phyloP scores from a whole-genome alignment of 2,888 invertebrate species.

The Heliconius erato region DNA sequence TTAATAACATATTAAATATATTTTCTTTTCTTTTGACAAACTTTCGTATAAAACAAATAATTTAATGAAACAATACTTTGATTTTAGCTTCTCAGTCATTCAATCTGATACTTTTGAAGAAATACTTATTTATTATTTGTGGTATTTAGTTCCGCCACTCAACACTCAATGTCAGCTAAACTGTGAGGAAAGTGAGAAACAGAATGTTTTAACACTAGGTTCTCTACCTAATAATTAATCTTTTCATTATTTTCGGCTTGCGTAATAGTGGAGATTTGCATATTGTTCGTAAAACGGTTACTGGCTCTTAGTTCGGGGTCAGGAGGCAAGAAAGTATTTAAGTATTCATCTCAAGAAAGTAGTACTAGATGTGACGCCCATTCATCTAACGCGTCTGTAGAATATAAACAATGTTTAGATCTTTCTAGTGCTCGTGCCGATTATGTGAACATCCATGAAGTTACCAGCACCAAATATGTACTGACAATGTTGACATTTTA shows the following conservation, averaged over 20 bases:
- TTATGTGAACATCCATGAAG: background rate
- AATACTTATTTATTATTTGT: too few species aligned
- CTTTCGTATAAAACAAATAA: too few species aligned
- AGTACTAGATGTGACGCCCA: slow-evolving; percentile 35
- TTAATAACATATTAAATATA: too few species aligned
- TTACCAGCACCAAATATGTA: background rate
- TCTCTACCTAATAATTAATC: too few species aligned
- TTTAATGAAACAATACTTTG: too few species aligned
- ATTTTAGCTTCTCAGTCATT: too few species aligned
- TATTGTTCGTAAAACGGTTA: slow-evolving; percentile 42
- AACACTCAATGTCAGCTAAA: too few species aligned
- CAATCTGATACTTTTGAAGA: too few species aligned
- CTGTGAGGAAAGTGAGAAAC: too few species aligned
- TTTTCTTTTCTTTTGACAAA: too few species aligned
- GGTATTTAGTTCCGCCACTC: too few species aligned
- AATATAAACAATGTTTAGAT: slow-evolving; percentile 27
- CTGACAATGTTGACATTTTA: background rate
- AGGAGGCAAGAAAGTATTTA: slow-evolving; percentile 47
- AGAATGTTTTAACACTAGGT: too few species aligned
- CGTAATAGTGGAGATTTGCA: slow-evolving; percentile 38
- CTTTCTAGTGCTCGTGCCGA: background rate
- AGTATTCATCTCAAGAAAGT: slow-evolving; percentile 49
- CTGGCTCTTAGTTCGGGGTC: slow-evolving; percentile 42
- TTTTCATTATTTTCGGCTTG: slow-evolving; percentile 10
- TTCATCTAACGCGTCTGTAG: slow-evolving; percentile 34